phyloP scores from a whole-genome alignment of 2,113 vertebrate genomes.

The Sander lucioperca region DNA sequence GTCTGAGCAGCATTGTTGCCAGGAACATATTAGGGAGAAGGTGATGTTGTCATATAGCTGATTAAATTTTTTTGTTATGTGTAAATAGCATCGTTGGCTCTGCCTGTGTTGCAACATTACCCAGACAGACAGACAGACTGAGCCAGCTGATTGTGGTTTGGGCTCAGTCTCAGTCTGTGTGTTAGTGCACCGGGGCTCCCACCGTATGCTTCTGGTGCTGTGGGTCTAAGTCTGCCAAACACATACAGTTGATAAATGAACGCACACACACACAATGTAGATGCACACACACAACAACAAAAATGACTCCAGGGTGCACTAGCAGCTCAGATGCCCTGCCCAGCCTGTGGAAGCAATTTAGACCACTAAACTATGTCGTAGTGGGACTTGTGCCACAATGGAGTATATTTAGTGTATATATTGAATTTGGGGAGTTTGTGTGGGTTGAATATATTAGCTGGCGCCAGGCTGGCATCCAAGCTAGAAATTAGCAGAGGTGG shows the following conservation, averaged over 20 bases:
- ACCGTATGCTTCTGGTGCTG: conserved; percentile 51
- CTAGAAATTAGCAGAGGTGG: conserved; percentile 7
- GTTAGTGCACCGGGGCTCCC: conserved; percentile 46
- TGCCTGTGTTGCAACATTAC: conserved; percentile 20
- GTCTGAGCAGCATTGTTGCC: conserved; percentile 48
- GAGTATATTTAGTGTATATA: conserved; percentile 55
- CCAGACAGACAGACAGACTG: conserved; percentile 45
- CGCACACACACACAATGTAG: conserved; percentile 16
- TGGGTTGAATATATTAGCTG: conserved; percentile 40
- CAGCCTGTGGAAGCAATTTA: conserved; percentile 69
- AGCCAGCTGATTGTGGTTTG: conserved; percentile 72
- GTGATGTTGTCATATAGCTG: conserved; percentile 35
- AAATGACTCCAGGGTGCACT: conserved; percentile 12
- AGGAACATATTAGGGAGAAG: conserved; percentile 39
- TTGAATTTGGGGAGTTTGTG: conserved; percentile 48
- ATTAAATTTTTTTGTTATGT: conserved; percentile 38
- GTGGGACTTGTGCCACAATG: conserved; percentile 21
- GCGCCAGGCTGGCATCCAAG: conserved; percentile 33
- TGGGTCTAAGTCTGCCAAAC: conserved; percentile 50
- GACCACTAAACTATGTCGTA: conserved; percentile 47
- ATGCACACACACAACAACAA: conserved; percentile 19
- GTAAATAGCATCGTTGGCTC: conserved; percentile 45
- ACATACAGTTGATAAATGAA: conserved; percentile 35
- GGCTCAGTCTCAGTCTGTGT: conserved; percentile 34
- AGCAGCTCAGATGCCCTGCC: conserved; percentile 53